Evolutionary conservation across 2,113 vertebrate genomes (phyloP).

Genomic region (Rhinolophus ferrumequinum): DNA sequence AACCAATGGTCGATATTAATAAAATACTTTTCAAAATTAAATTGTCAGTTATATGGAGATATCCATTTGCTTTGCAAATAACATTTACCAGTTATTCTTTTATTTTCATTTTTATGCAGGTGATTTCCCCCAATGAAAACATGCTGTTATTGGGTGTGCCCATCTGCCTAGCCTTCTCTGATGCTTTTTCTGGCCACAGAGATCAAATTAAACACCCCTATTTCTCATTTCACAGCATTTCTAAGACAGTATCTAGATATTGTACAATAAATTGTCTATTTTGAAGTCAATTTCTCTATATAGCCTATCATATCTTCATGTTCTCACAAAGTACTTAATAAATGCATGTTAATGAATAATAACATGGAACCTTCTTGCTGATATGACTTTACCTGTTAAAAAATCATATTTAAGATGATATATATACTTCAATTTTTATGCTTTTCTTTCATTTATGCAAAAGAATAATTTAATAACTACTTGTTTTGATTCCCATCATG

Average conservation of each 20-base stretch:
- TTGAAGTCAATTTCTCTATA: not conserved
- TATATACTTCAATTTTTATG: not conserved
- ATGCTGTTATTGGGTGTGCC: conserved; percentile 30
- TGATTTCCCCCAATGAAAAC: conserved; percentile 59
- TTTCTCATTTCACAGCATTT: not conserved
- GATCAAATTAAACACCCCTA: not conserved
- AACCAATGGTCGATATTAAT: not conserved
- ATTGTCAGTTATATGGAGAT: not conserved
- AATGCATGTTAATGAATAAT: not conserved
- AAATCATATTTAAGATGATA: not conserved
- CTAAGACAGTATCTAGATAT: not conserved
- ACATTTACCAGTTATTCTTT: not conserved
- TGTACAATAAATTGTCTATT: not conserved
- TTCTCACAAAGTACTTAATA: not conserved
- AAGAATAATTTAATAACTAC: not conserved
- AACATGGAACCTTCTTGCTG: not conserved
- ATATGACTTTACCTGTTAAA: not conserved
- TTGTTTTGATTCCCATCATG: not conserved
- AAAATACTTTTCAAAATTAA: not conserved
- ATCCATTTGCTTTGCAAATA: conserved; percentile 22
- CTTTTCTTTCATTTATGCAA: conserved; percentile 12
- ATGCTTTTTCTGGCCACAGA: not conserved
- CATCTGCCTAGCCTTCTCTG: conserved; percentile 49
- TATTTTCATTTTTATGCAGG: not conserved
- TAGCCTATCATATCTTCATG: not conserved